Conservation (phyloP, 2,797 vertebrate species). For the Cyprinodon diabolis region DNA sequence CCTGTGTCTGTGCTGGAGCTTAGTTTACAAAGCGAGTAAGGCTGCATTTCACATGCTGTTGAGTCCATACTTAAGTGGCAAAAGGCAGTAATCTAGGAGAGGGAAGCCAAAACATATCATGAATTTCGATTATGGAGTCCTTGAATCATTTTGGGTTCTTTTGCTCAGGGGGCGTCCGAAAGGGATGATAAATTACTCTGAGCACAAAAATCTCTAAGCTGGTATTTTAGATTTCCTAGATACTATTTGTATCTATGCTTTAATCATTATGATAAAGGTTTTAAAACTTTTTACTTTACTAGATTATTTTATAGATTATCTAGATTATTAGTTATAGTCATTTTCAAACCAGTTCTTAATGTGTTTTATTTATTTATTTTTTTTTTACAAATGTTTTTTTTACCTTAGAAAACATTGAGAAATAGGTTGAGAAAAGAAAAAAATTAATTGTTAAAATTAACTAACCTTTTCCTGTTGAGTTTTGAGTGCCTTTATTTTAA, state of each 20-base stretch:
- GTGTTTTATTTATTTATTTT: too few species aligned
- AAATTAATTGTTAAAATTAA: too few species aligned
- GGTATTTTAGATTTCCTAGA: not conserved
- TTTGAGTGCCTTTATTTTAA: not conserved
- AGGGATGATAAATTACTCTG: not conserved
- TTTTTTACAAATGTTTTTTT: too few species aligned
- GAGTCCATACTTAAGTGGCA: conserved; percentile 27
- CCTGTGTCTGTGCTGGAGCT: conserved; percentile 60
- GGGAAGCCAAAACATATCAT: conserved; percentile 7
- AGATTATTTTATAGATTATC: too few species aligned
- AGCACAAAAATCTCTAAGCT: not conserved
- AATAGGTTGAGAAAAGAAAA: too few species aligned
- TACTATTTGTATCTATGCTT: not conserved
- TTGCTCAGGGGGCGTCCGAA: not conserved
- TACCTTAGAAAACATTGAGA: too few species aligned
- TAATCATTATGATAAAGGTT: not conserved
- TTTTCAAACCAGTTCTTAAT: too few species aligned
- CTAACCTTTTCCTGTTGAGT: too few species aligned
- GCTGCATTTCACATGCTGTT: conserved; percentile 57
- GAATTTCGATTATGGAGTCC: conserved; percentile 24
- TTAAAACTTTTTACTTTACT: not conserved
- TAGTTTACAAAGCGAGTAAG: conserved; percentile 38
- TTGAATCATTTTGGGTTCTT: conserved; percentile 11
- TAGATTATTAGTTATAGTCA: too few species aligned
- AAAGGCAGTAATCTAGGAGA: conserved; percentile 20